Evolutionary conservation across 2,888 invertebrate genomes (phyloP).

Genomic region (Euzetes globulus): DNA sequence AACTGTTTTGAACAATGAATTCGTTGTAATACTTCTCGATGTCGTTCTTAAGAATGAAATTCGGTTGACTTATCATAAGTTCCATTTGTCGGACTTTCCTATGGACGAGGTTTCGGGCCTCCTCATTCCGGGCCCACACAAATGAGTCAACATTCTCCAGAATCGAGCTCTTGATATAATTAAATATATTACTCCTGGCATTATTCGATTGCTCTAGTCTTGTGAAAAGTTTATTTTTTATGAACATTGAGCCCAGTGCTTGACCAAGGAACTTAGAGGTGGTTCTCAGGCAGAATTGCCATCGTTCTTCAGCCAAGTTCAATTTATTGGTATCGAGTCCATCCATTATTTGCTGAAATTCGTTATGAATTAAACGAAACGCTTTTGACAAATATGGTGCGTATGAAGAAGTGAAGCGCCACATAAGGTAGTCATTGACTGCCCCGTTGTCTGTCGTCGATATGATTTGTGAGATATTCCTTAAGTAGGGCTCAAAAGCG

Average conservation of each 20-base stretch:
- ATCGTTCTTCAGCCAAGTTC: slow-evolving; percentile 44
- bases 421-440: slow-evolving; percentile 56
- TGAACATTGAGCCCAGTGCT: slow-evolving; percentile 50
- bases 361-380: slow-evolving; percentile 42
- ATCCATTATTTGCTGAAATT: slow-evolving; percentile 38
- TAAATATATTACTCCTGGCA: slow-evolving; percentile 18
- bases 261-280: slow-evolving; percentile 52
- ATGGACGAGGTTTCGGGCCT: slow-evolving; percentile 11
- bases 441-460: slow-evolving; percentile 53
- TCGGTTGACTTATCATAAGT: slow-evolving; percentile 37
- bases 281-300: slow-evolving; percentile 53
- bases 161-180: slow-evolving; percentile 23
- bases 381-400: slow-evolving; percentile 54
- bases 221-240: slow-evolving; percentile 45
- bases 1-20: slow-evolving; percentile 37
- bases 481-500: slow-evolving; percentile 52
- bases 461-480: slow-evolving; percentile 52
- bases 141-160: slow-evolving; percentile 24
- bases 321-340: slow-evolving; percentile 11
- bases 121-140: slow-evolving; percentile 31
- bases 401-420: slow-evolving; percentile 54
- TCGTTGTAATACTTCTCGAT: slow-evolving; percentile 39
- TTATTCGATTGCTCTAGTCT: slow-evolving; percentile 13
- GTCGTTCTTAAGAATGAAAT: slow-evolving; percentile 34
- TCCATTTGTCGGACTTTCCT: slow-evolving; percentile 38